A percentile compares a stretch with the other conserved stretches of the same genome.
These are phyloP conservation scores for Scopus umbretta DNA, from an alignment of 2,113 vertebrate species.

Conservation along the genomic window DNA sequence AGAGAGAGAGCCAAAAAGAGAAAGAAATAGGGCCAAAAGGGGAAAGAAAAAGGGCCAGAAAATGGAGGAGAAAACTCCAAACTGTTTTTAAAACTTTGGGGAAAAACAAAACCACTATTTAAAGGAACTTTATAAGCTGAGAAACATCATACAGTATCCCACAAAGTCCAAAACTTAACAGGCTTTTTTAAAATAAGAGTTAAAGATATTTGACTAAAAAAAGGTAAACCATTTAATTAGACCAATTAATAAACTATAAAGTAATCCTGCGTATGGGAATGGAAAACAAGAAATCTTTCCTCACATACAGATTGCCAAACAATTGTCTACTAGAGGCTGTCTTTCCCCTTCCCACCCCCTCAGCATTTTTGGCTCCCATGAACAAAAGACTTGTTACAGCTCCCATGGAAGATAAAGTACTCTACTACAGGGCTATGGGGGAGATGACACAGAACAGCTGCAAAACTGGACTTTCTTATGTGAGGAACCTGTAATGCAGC, in stretches of 20 bases:
- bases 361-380: neutral
- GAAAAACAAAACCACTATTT: no score
- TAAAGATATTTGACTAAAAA: no score
- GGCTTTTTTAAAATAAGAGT: no score
- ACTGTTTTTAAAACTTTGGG: no score
- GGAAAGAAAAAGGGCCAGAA: no score
- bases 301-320: neutral
- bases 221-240: neutral
- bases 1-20: no score
- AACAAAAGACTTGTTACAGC: neutral
- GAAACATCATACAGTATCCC: no score
- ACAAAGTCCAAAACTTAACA: no score
- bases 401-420: neutral
- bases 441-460: neutral
- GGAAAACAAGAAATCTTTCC: neutral
- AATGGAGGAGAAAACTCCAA: no score
- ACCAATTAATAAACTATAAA: neutral
- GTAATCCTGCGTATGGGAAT: neutral
- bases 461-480: neutral
- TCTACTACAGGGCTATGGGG: neutral
- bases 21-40: no score
- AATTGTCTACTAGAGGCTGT: neutral
- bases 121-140: no score
- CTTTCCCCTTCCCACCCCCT: neutral
- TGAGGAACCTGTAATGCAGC: neutral